Evolutionary conservation across 2,797 vertebrate genomes (phyloP).

Genomic region (Ficedula albicollis): DNA sequence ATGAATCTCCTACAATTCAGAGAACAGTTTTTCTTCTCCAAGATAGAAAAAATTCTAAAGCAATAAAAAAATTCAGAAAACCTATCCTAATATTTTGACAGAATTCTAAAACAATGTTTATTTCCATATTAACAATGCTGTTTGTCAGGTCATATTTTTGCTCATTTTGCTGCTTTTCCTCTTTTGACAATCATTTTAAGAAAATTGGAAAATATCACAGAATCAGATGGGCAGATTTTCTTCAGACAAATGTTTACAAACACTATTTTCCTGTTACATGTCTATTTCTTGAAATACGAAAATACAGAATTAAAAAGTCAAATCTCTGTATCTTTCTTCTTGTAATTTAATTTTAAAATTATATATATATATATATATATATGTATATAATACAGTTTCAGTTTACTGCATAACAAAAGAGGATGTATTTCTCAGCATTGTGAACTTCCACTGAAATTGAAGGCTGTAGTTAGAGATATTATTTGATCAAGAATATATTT

Average conservation of each 20-base stretch:
- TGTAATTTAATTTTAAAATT: background rate
- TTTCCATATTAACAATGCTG: background rate
- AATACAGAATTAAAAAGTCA: background rate
- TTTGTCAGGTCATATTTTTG: background rate
- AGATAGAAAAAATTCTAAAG: background rate
- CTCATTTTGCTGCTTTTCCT: background rate
- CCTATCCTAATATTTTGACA: background rate
- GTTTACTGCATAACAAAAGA: background rate
- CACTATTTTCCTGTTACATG: background rate
- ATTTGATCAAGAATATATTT: background rate
- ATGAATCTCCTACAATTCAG: background rate
- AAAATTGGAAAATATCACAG: background rate
- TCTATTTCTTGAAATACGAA: background rate
- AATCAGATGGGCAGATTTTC: background rate
- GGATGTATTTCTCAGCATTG: background rate
- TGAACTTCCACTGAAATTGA: background rate
- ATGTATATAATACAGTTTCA: background rate
- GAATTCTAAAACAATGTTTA: background rate
- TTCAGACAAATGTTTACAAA: background rate
- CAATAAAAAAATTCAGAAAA: background rate
- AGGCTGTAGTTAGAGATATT: background rate
- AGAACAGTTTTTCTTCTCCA: background rate
- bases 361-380: background rate
- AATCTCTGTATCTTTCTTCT: background rate
- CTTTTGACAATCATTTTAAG: background rate